A percentile compares a stretch with the other conserved stretches of the same genome.
Evolutionary conservation across 2,797 vertebrate genomes (phyloP).

Genomic region (Pseudochirops cupreus): DNA sequence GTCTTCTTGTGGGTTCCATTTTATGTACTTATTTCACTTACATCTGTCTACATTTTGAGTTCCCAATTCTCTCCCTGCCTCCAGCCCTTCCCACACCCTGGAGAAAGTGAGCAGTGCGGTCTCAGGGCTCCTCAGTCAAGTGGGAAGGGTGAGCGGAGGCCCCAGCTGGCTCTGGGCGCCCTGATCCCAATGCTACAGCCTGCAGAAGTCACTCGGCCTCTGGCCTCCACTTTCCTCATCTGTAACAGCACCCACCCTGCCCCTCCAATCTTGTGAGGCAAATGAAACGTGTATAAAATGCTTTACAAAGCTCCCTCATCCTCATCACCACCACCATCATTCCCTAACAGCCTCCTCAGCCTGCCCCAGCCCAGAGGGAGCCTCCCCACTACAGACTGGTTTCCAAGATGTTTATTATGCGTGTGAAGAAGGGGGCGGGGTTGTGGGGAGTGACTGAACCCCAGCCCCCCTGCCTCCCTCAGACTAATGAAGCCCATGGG

Average conservation of each 20-base stretch:
- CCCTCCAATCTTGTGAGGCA: neutral
- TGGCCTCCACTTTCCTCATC: neutral
- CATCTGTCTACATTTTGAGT: no score
- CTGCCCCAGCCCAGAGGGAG: neutral
- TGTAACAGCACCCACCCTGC: neutral
- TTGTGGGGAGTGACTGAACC: neutral
- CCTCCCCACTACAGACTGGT: neutral
- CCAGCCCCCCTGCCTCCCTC: neutral
- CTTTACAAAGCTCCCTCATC: neutral
- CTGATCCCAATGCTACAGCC: neutral
- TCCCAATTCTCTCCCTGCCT: no score
- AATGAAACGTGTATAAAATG: no score
- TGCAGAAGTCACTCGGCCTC: neutral
- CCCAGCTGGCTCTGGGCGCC: no score
- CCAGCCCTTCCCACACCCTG: no score
- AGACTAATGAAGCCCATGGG: neutral
- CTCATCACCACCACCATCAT: neutral
- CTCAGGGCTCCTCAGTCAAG: no score
- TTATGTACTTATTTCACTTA: no score
- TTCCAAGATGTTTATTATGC: neutral
- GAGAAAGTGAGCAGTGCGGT: no score
- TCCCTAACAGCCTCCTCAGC: neutral
- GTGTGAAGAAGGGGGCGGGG: neutral
- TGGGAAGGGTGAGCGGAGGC: no score
- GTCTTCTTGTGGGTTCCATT: no score